These are phyloP conservation scores for Cardiocondyla obscurior DNA, from an alignment of 1,140 invertebrate species.

Conservation along the genomic window DNA sequence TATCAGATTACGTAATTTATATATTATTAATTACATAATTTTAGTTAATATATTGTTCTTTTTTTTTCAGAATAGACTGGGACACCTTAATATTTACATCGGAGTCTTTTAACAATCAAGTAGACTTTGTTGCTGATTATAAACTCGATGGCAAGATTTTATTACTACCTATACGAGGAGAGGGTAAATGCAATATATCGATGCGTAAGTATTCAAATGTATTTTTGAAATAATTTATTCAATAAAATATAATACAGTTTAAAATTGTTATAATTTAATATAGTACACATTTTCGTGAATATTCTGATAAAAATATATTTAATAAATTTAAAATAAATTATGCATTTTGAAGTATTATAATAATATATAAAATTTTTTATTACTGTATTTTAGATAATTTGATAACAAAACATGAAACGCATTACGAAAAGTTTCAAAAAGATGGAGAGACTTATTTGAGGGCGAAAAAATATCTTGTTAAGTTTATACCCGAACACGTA, in stretches of 20 bases:
- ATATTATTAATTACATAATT: background rate
- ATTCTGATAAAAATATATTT: background rate
- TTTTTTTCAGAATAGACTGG: slow-evolving; percentile 81
- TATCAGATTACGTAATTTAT: background rate
- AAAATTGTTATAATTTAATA: background rate
- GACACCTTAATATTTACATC: slow-evolving; percentile 82
- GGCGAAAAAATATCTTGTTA: slow-evolving; percentile 85
- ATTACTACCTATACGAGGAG: slow-evolving; percentile 88
- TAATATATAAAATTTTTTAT: too few species aligned
- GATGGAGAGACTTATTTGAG: slow-evolving; percentile 86
- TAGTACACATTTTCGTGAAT: background rate
- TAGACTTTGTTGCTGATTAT: slow-evolving; percentile 88
- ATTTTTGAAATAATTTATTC: background rate
- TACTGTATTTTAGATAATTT: slow-evolving; percentile 83
- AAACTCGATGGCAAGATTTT: slow-evolving; percentile 88
- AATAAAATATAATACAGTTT: too few species aligned
- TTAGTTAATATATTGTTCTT: background rate
- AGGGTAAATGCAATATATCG: slow-evolving; percentile 88
- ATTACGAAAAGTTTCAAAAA: slow-evolving; percentile 85
- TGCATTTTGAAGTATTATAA: background rate
- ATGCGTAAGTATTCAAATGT: slow-evolving; percentile 84
- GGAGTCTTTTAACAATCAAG: slow-evolving; percentile 76
- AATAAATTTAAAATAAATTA: too few species aligned
- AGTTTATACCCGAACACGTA: slow-evolving; percentile 84
- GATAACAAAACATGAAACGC: slow-evolving; percentile 85